Evolutionary conservation across 1,140 invertebrate genomes (phyloP).

Genomic region (Cyrtorhinus lividipennis): DNA sequence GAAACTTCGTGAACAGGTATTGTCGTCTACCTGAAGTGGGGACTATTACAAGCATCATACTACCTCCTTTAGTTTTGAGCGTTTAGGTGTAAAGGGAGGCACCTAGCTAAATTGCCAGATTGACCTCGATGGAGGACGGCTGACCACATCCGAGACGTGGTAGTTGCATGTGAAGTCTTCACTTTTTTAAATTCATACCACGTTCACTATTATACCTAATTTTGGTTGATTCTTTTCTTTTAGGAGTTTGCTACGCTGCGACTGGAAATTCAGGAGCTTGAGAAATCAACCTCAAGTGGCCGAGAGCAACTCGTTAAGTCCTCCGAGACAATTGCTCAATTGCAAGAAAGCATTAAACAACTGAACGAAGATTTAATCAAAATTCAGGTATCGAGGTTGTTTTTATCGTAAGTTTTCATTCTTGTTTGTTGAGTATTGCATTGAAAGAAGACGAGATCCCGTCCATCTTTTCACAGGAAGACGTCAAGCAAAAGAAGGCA

Average conservation of each 20-base stretch:
- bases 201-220: too few species aligned
- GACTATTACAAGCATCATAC: neutral
- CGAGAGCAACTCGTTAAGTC: slow-evolving; percentile 38
- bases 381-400: slow-evolving; percentile 28
- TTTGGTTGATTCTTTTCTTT: slow-evolving; percentile 7
- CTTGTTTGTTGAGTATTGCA: too few species aligned
- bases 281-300: slow-evolving; percentile 49
- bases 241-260: slow-evolving; percentile 63
- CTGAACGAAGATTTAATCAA: slow-evolving; percentile 35
- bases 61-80: too few species aligned
- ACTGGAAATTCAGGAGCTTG: slow-evolving; percentile 64
- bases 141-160: too few species aligned
- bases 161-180: too few species aligned
- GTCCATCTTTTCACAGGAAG: slow-evolving; percentile 27
- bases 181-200: too few species aligned
- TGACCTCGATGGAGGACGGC: too few species aligned
- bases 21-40: too few species aligned
- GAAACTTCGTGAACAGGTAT: slow-evolving; percentile 59
- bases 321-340: slow-evolving; percentile 34
- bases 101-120: too few species aligned
- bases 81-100: too few species aligned
- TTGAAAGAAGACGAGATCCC: too few species aligned
- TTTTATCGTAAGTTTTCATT: too few species aligned
- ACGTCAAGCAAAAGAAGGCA: slow-evolving; percentile 39
- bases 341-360: slow-evolving; percentile 37